A percentile compares a stretch with the other conserved stretches of the same genome.
These are phyloP conservation scores for Sebastes wilsoni DNA, from an alignment of 2,797 vertebrate genomes.

Conservation along the genomic window DNA sequence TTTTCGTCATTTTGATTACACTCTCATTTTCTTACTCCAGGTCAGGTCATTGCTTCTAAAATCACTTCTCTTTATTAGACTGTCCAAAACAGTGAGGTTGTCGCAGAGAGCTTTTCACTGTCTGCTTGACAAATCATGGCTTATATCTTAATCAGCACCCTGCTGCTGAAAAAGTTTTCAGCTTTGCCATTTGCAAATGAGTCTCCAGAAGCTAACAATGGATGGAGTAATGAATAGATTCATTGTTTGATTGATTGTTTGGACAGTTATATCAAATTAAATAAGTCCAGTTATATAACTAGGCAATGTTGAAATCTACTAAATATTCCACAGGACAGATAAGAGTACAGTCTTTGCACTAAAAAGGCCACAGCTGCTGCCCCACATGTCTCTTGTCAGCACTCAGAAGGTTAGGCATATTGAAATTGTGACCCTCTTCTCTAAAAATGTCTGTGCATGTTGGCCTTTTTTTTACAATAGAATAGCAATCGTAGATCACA, in stretches of 20 bases:
- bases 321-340: neutral
- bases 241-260: conserved; percentile 14
- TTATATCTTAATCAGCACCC: conserved; percentile 26
- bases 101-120: neutral
- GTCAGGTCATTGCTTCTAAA: conserved; percentile 15
- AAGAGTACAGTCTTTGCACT: neutral
- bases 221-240: conserved; percentile 11
- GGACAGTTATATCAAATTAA: neutral
- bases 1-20: neutral
- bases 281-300: neutral
- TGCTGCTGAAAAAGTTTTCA: conserved; percentile 8
- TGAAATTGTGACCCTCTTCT: conserved; percentile 16
- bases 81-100: neutral
- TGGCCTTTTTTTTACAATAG: neutral
- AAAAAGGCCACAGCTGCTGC: neutral
- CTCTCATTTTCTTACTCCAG: neutral
- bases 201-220: conserved; percentile 15
- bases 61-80: conserved; percentile 7
- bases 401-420: conserved; percentile 10
- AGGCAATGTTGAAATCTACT: neutral
- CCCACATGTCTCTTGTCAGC: conserved; percentile 8
- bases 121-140: conserved; percentile 17
- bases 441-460: neutral
- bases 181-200: conserved; percentile 8
- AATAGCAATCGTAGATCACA: neutral